A percentile compares a stretch with the other conserved stretches of the same genome.
phyloP scores from a whole-genome alignment of 2,888 invertebrate genomes.

The Seira ritae region DNA sequence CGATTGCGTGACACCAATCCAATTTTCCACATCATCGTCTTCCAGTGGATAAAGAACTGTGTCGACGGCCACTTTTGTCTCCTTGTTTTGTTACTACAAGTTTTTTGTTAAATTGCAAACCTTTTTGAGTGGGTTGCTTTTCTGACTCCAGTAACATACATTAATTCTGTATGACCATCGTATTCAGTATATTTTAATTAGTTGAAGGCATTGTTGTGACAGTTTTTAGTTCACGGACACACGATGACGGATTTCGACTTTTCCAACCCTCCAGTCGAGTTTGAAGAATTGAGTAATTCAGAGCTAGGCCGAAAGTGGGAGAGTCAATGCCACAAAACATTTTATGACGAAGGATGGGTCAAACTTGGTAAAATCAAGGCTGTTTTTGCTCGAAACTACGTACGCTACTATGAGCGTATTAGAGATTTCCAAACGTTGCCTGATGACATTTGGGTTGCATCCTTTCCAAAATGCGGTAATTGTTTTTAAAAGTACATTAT shows the following conservation, averaged over 20 bases:
- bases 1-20: neutral
- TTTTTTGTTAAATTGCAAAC: neutral
- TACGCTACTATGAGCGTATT: conserved; percentile 74
- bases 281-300: conserved; percentile 34
- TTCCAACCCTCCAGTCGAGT: conserved; percentile 36
- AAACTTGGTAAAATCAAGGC: conserved; percentile 52
- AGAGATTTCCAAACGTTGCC: conserved; percentile 77
- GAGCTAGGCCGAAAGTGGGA: conserved; percentile 47
- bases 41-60: conserved; percentile 1
- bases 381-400: conserved; percentile 63
- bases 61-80: neutral
- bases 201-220: too few relatives aligned
- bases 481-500: too few relatives aligned
- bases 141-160: conserved; percentile 1
- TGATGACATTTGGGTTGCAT: conserved; percentile 79
- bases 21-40: neutral
- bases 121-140: neutral
- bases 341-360: conserved; percentile 53
- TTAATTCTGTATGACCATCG: neutral
- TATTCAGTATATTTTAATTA: neutral
- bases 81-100: neutral
- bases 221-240: neutral
- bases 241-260: conserved; percentile 49
- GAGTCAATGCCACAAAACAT: conserved; percentile 28
- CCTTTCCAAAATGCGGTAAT: conserved; percentile 80